phyloP scores from a whole-genome alignment of 2,113 vertebrate genomes.

The Tiliqua scincoides region DNA sequence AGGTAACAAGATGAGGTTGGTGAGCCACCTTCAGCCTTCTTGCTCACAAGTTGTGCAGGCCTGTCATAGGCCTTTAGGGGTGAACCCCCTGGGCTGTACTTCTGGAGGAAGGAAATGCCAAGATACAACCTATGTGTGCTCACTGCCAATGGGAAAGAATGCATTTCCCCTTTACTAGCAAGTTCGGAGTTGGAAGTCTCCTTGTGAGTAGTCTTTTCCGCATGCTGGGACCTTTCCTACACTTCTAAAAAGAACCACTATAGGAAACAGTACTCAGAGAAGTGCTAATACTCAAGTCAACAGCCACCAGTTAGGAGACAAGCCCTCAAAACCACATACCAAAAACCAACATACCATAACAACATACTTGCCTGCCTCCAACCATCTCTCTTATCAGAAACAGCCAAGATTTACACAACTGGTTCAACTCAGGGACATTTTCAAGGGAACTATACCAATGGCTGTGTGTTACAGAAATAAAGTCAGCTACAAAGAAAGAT shows the following conservation, averaged over 20 bases:
- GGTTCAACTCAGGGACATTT: not conserved
- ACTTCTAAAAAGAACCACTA: not conserved
- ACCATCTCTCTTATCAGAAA: slow-evolving; percentile 20
- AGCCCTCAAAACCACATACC: not conserved
- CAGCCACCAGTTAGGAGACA: slow-evolving; percentile 10
- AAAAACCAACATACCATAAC: no score
- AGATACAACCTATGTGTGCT: not conserved
- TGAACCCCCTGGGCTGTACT: not conserved
- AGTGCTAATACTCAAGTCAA: slow-evolving; percentile 8
- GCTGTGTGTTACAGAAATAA: not conserved
- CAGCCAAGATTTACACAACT: not conserved
- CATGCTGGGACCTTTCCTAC: not conserved
- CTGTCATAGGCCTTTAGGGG: not conserved
- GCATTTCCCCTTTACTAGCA: not conserved
- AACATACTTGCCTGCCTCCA: slow-evolving; percentile 11
- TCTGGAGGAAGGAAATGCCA: no score
- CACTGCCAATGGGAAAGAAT: not conserved
- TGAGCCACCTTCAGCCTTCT: not conserved
- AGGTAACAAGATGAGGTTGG: not conserved
- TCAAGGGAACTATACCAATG: not conserved
- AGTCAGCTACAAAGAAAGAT: not conserved
- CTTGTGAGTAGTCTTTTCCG: not conserved
- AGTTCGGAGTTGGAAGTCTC: not conserved
- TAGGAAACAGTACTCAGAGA: slow-evolving; percentile 16
- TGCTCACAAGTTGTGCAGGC: not conserved